Evolutionary conservation across 2,888 invertebrate species (phyloP), one percentile per base, ranked within the genome.

Genomic region (Bimastos eiseni): DNA sequence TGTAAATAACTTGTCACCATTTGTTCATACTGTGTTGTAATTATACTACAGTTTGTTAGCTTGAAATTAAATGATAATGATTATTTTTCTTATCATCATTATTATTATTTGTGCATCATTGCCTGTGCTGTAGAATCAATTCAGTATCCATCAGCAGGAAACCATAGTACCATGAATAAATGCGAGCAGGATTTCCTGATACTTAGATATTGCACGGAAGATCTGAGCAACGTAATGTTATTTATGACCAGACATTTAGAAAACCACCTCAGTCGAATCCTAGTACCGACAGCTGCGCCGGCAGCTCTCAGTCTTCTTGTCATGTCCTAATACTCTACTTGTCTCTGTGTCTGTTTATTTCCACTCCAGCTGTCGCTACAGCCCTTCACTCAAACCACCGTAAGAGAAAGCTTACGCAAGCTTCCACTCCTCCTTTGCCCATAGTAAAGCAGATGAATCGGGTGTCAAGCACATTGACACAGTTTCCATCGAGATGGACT

Each of bases 181-280:
- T 86, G 37, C 36, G 37, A 86, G 86, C 34, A 30, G 86, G 86
- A 86, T 86, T 86, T 86, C 86, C 34, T 34, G 86, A 24, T 19
- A 86, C 24, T 37, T 86, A 37, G 37, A 86, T 34, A 84, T 86
- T 33, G 86, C 86, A 37, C 0, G n/a, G 36, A 86, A 36, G 34
- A 86, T 86, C 86, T 86, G 34, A 34, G 86, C 86, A 86, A 86
- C 30, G 37, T 86, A 86, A 86, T 86, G 34, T 86, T 86, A 86
- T 86, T 86, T 86, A 86, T 86, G 86, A 37, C 37, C 86, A 24
- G 37, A 86, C 37, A 36, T 86, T 86, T 37, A 70, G 70, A 70
- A 70, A 70, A 70, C 70, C 30, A 70, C 5, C n/a, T 70, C 70
- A 70, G 70, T 11, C 70, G 70, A 70, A n/a, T 30, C 70, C 70